Evolutionary conservation across 2,797 vertebrate species (phyloP), one percentile per base, ranked within the genome.

Genomic region (Columba guinea): DNA sequence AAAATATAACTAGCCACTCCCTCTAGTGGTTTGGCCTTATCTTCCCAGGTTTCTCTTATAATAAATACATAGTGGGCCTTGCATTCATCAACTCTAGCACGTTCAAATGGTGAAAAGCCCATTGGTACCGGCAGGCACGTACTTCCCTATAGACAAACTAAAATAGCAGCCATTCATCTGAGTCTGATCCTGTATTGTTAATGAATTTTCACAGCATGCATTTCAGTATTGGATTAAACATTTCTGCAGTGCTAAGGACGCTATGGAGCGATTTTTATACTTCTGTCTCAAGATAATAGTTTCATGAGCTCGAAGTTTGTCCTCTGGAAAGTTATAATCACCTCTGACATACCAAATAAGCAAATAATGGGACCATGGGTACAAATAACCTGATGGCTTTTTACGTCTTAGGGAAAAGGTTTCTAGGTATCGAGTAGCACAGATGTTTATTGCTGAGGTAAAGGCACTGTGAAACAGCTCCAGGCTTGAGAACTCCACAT

Each of bases 201-300:
- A 92, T 92, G 73, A 93, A 94, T 90, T 92, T 91, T 85, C 84
- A 83, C 63, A 92, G 74, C 63, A 49, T 67, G n/a, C 44, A 34
- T 91, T 93, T 92, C 49, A 92, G 24, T 63, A 8, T 89, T 70
- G 86, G 62, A 81, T 86, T 68, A 89, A 90, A 84, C 87, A 79
- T 84, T 94, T 92, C 46, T 84, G 7, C 76, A 77, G 76, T 27
- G 23, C 77, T 90, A 28, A 55, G 55, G 27, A 90, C 24, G 13
- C 10, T 84, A 73, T 79, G 39, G 52, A 95, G 52, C 85, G 75
- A 46, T 70, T 92, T 87, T 88, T 91, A 60, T 87, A 64, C 52
- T 89, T 83, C 8, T 39, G 10, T 91, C 89, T 79, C 64, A 79
- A 84, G 35, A 84, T 67, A 37, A 59, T 62, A 65, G 71, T 91